Conservation (phyloP, 2,797 vertebrate species). For the Chelon auratus region DNA sequence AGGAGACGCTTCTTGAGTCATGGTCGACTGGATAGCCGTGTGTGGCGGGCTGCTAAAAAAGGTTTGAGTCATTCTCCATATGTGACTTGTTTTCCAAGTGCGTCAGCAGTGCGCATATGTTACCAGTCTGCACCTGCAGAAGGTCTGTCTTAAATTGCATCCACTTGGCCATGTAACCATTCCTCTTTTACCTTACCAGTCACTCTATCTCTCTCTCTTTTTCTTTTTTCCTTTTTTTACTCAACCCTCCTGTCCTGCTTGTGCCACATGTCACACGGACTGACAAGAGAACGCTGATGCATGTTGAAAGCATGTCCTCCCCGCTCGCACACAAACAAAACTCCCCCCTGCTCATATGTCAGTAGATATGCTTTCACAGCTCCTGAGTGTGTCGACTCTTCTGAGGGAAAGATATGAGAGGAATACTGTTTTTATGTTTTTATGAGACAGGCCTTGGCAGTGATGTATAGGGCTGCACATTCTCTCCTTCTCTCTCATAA, state of each 20-base stretch:
- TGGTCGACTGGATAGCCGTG: slow-evolving; percentile 50
- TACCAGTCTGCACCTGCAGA: slow-evolving; percentile 73
- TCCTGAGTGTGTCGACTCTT: slow-evolving; percentile 19
- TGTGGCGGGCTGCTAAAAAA: slow-evolving; percentile 74
- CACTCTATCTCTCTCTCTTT: slow-evolving; percentile 7
- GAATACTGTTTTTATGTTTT: slow-evolving; percentile 47
- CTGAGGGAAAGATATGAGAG: slow-evolving; percentile 17
- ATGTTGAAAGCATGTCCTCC: slow-evolving; percentile 70
- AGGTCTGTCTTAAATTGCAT: slow-evolving; percentile 63
- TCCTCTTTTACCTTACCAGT: slow-evolving; percentile 33
- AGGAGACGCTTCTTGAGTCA: slow-evolving; percentile 61
- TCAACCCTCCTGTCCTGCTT: slow-evolving; percentile 33
- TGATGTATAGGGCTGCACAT: slow-evolving; percentile 78
- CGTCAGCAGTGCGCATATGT: slow-evolving; percentile 74
- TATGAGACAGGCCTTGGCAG: slow-evolving; percentile 68
- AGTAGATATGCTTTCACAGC: slow-evolving; percentile 43
- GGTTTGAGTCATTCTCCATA: slow-evolving; percentile 81
- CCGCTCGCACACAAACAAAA: slow-evolving; percentile 39
- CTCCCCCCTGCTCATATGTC: slow-evolving; percentile 60
- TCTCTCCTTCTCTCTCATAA: slow-evolving; percentile 77
- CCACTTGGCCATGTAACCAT: slow-evolving; percentile 49
- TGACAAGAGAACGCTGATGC: slow-evolving; percentile 64
- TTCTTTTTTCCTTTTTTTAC: slow-evolving; percentile 4
- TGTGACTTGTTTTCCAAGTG: slow-evolving; percentile 80
- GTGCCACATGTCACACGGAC: slow-evolving; percentile 60